Evolutionary conservation across 2,113 vertebrate genomes (phyloP).

Genomic region (Blennius ocellaris): DNA sequence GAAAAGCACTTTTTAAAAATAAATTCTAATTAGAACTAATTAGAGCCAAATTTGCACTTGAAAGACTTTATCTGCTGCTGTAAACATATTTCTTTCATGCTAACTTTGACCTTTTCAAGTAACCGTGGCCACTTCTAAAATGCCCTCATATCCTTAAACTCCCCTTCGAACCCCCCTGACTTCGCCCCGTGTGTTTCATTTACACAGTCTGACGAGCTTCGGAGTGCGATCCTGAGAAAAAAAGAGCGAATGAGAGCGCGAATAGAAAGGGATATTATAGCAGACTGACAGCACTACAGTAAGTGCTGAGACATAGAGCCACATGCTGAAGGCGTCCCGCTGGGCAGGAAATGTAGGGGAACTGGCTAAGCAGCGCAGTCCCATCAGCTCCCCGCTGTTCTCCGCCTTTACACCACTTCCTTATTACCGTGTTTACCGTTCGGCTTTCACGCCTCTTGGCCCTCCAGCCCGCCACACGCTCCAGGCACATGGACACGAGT

Average conservation of each 20-base stretch:
- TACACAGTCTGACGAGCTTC: constrained; percentile 49
- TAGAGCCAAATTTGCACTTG: neutral
- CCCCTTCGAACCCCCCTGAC: constrained; percentile 18
- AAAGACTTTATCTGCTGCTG: constrained; percentile 1
- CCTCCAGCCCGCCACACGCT: constrained; percentile 81
- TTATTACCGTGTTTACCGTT: constrained; percentile 95
- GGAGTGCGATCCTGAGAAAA: constrained; percentile 43
- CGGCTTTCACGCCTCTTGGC: constrained; percentile 89
- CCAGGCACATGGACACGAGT: constrained; percentile 53
- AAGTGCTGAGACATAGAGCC: constrained; percentile 82
- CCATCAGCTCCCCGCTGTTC: constrained; percentile 94
- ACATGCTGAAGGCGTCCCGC: constrained; percentile 89
- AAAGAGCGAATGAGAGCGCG: constrained; percentile 36
- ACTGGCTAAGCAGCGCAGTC: constrained; percentile 89
- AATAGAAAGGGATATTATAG: constrained; percentile 76
- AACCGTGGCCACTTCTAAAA: constrained; percentile 33
- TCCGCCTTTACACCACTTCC: constrained; percentile 91
- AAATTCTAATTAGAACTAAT: too few species aligned
- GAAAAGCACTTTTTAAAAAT: too few species aligned
- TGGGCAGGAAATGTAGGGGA: constrained; percentile 96
- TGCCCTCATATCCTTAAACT: constrained; percentile 29
- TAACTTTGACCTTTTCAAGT: constrained; percentile 20
- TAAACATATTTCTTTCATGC: neutral
- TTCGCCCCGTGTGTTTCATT: constrained; percentile 57
- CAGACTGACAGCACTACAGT: constrained; percentile 81